Percentiles rank a stretch among this genome's conserved stretches.
Conservation (phyloP, 2,113 vertebrate genomes). For the Oophaga pumilio region DNA sequence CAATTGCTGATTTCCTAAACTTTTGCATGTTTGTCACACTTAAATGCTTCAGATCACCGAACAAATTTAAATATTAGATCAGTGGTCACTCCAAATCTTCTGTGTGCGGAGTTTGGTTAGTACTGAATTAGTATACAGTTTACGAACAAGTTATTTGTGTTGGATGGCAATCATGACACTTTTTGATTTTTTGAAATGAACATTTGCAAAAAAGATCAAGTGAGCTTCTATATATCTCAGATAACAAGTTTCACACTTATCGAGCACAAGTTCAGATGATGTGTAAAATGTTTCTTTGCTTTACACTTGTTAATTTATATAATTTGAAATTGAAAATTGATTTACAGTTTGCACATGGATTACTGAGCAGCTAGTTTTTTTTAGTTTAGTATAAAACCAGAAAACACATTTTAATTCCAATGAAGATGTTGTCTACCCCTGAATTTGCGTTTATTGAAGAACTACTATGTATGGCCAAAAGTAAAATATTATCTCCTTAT, state of each 20-base stretch:
- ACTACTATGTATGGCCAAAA: too few species aligned
- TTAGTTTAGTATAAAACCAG: not conserved
- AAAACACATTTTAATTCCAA: not conserved
- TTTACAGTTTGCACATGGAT: slow-evolving; percentile 59
- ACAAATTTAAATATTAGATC: too few species aligned
- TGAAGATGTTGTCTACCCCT: too few species aligned
- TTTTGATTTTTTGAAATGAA: slow-evolving; percentile 47
- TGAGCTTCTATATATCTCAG: slow-evolving; percentile 61
- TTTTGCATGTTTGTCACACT: too few species aligned
- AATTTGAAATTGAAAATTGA: slow-evolving; percentile 63
- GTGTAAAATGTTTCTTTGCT: slow-evolving; percentile 61
- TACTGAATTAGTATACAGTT: not conserved
- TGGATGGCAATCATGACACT: not conserved
- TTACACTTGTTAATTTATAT: slow-evolving; percentile 46
- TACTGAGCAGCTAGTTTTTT: slow-evolving; percentile 57
- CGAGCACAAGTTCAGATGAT: slow-evolving; percentile 62
- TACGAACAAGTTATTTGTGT: not conserved
- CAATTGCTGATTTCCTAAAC: too few species aligned
- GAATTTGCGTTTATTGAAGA: too few species aligned
- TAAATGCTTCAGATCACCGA: too few species aligned
- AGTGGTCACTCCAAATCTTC: too few species aligned
- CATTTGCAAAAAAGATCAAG: slow-evolving; percentile 50
- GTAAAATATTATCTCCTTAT: too few species aligned
- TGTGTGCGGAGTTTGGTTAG: too few species aligned
- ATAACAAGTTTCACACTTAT: slow-evolving; percentile 63